Percentiles rank a stretch among this genome's conserved stretches.
These are phyloP conservation scores for Gephyroberyx darwinii DNA, from an alignment of 2,797 vertebrate genomes.

Conservation along the genomic window DNA sequence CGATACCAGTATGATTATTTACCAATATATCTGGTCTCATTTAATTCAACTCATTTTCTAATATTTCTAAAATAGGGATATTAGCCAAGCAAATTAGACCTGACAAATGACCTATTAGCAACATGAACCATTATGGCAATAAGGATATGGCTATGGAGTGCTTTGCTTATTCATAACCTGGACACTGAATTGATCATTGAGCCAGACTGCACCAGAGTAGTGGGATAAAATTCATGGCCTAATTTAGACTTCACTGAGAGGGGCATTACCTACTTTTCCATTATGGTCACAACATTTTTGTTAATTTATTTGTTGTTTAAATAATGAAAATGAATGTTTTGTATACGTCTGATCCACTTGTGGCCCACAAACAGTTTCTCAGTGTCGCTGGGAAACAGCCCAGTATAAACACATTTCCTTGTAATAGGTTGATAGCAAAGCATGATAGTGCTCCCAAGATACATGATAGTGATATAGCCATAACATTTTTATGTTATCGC, in stretches of 20 bases:
- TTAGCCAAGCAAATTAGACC: slow-evolving; percentile 11
- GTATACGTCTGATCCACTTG: neutral
- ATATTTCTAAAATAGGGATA: neutral
- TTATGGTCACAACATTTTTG: no score
- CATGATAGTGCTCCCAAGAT: neutral
- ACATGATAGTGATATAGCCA: neutral
- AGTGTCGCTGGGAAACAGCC: neutral
- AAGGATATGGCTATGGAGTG: neutral
- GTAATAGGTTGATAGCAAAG: neutral
- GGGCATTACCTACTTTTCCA: no score
- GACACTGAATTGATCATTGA: neutral
- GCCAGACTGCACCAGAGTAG: neutral
- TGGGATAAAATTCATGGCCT: no score
- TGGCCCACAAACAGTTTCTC: neutral
- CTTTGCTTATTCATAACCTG: slow-evolving; percentile 8
- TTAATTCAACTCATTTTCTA: neutral
- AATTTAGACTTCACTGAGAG: neutral
- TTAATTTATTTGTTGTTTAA: neutral
- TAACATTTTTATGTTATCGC: neutral
- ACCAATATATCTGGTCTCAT: neutral
- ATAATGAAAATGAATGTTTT: no score
- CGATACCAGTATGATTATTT: neutral
- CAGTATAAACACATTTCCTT: neutral
- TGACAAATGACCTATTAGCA: slow-evolving; percentile 9
- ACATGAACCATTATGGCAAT: neutral